Base-by-base conservation (phyloP, 2,888 invertebrate species). In the Congeria kusceri region DNA sequence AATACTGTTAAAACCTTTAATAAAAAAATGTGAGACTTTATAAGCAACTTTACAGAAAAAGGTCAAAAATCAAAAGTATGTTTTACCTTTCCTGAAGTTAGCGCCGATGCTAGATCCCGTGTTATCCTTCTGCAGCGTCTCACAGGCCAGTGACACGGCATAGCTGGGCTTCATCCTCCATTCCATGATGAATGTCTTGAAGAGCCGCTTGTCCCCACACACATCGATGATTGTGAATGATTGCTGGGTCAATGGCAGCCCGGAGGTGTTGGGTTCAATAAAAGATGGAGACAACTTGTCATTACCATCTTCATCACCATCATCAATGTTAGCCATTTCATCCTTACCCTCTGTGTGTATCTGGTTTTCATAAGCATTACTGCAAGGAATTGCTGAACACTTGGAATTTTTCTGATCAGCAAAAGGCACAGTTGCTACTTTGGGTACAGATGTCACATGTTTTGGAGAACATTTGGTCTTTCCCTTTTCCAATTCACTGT, bases 141-240 rank as follows among this genome's bases (percentile, higher is more conserved):
- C 93, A 90, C 93, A 94, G 3, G 93, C 93, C 25, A 94, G 25
- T 58, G 91, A 88, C 28, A 94, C 49, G n/a, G 93, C 82, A 86
- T 91, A 93, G 25, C 73, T 66, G 5, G 73, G 71, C 77, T 92
- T 87, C 0, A 79, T 83, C 29, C 83, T 82, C 93, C 93, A 93
- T 71, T 93, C 92, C 53, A 84, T 72, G 9, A 93, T 72, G 81
- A 94, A 94, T 0, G 87, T 90, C 32, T 91, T 82, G 80, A 93
- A 93, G 58, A 93, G 77, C 15, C 76, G 56, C 44, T 81, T 83
- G 77, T 91, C 83, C 1, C 91, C 87, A 74, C 92, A 90, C 9
- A 93, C 93, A 85, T 93, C 93, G 59, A 93, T 91, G 65, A 93
- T 91, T 25, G 90, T 88, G 68, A 93, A 91, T 1, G 86, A 83